Base-by-base conservation (phyloP, 2,797 vertebrate genomes). In the Phrynocephalus vlangalii region DNA sequence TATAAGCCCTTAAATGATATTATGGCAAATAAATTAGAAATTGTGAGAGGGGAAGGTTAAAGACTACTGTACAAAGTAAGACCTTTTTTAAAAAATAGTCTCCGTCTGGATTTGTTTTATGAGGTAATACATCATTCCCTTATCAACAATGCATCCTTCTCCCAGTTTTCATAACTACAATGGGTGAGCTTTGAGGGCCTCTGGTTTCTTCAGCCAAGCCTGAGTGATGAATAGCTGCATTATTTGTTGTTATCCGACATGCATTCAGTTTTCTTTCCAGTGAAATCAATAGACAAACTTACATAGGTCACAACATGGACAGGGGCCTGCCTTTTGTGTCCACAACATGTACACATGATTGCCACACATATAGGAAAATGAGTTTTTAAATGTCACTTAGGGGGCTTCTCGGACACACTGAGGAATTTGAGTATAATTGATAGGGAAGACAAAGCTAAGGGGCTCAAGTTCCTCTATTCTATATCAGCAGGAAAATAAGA, bases 251-350 rank as follows among this genome's bases (percentile, higher is more conserved):
- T 26, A 76, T 94, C 87, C 89, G 33, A 52, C 80, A 38, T 81
- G 80, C 73, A 92, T 79, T 80, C 73, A 83, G 79, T 84, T 86
- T 85, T 90, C 26, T 72, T 93, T 93, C 63, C 77, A 89, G 56
- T 70, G 89, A 56, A 79, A 52, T 90, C 89, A 76, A 81, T 81
- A 77, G 60, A 48, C 28, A 80, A 76, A 75, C 85, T 76, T 84
- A 70, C 85, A 68, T 68, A 85, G 78, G 83, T 82, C 10, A 50
- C n/a, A 76, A 81, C 28, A 33, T 6, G 85, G 93, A 71, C 72
- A 86, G 38, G 72, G 33, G 4, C 78, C 30, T 84, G 66, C 82
- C 60, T 5, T 30, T 70, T 71, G 63, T 87, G 82, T 70, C 68
- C 38, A 63, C 60, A 1, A 20, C 26, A 60, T 81, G 71, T 48